These are phyloP conservation scores for Agrotis ipsilon DNA, from an alignment of 2,888 invertebrate species.

Conservation along the genomic window DNA sequence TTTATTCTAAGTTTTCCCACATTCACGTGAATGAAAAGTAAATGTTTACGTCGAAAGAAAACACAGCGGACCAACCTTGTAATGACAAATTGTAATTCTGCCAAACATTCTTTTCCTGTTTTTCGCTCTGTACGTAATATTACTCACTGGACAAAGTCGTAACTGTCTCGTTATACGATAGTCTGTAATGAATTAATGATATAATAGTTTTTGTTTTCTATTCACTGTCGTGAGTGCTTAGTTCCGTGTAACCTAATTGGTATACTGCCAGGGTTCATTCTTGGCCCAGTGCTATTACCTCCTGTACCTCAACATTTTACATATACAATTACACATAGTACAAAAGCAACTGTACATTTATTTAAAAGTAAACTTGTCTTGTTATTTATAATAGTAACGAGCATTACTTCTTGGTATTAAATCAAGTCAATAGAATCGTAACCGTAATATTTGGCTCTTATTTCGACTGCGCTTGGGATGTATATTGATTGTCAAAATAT, in stretches of 20 bases:
- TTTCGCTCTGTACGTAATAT: constrained; percentile 8
- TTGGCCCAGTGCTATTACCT: background rate
- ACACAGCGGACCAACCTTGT: constrained; percentile 46
- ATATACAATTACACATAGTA: background rate
- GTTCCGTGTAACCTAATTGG: background rate
- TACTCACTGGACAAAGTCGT: constrained; percentile 24
- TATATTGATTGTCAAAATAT: background rate
- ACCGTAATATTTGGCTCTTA: too few relatives aligned
- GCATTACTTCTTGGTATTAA: constrained; percentile 17
- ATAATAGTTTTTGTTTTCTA: constrained; percentile 10
- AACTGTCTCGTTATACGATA: background rate
- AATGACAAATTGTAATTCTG: constrained; percentile 41
- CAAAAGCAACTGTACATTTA: constrained; percentile 14
- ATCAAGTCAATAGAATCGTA: background rate
- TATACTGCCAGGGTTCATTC: background rate
- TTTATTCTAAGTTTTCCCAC: constrained; percentile 11
- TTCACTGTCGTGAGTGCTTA: constrained; percentile 1
- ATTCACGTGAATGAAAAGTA: constrained; percentile 2
- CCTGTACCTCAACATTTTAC: background rate
- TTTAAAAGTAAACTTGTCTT: constrained; percentile 4
- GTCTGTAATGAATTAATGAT: background rate
- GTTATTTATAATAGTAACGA: constrained; percentile 7
- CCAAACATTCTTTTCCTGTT: constrained; percentile 55
- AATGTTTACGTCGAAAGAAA: constrained; percentile 34
- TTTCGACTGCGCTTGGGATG: background rate